Evolutionary conservation across 2,888 invertebrate genomes (phyloP).

Genomic region (Harpalus rufipes): DNA sequence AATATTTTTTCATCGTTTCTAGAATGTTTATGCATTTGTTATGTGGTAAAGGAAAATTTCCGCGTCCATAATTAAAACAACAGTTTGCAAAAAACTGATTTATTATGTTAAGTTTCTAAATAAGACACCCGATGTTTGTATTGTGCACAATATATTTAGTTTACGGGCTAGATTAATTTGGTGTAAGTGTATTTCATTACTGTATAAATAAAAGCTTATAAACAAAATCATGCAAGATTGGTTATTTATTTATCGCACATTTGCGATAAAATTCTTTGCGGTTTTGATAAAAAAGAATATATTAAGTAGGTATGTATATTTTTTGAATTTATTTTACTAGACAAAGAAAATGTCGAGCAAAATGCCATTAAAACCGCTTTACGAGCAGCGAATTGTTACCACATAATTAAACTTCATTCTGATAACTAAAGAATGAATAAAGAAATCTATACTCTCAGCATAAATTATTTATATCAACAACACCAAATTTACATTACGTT

Average conservation of each 20-base stretch:
- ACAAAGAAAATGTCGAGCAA: conserved; percentile 33
- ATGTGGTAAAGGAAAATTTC: no score
- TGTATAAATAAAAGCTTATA: no score
- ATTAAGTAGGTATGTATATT: not conserved
- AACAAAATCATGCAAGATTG: conserved; percentile 7
- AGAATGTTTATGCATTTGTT: no score
- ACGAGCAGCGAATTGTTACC: conserved; percentile 34
- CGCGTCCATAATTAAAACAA: no score
- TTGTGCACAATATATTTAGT: no score
- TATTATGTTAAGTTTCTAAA: no score
- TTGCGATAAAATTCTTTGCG: conserved; percentile 26
- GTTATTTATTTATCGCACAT: conserved; percentile 34
- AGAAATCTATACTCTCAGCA: not conserved
- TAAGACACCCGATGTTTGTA: no score
- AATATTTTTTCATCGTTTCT: no score
- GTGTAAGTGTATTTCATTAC: no score
- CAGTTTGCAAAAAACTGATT: no score
- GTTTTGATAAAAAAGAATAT: conserved; percentile 30
- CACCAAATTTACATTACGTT: conserved; percentile 9
- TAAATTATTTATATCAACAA: conserved; percentile 28
- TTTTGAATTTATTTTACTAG: conserved; percentile 43
- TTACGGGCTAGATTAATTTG: no score
- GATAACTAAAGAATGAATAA: conserved; percentile 21
- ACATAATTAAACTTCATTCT: conserved; percentile 24
- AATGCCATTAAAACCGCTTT: conserved; percentile 33